These are phyloP conservation scores for Spodoptera picta DNA, from an alignment of 2,888 invertebrate genomes.

Conservation along the genomic window DNA sequence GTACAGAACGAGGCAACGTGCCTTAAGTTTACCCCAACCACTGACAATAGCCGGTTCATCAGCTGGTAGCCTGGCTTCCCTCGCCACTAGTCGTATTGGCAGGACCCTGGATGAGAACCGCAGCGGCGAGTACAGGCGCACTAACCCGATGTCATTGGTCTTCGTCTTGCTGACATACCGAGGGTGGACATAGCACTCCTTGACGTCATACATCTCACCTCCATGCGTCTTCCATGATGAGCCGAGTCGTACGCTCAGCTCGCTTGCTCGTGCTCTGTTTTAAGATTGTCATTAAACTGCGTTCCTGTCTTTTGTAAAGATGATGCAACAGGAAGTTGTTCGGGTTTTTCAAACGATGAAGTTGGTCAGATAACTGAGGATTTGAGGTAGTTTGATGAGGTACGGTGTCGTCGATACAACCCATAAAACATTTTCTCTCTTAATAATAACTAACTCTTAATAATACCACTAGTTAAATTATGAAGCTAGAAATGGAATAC, in stretches of 20 bases:
- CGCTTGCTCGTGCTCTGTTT: slow-evolving; percentile 72
- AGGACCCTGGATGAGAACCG: slow-evolving; percentile 77
- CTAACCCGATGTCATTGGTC: slow-evolving; percentile 83
- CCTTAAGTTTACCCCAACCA: slow-evolving; percentile 83
- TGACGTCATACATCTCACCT: slow-evolving; percentile 85
- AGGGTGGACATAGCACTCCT: slow-evolving; percentile 79
- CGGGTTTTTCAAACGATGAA: too few species aligned
- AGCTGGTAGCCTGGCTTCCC: slow-evolving; percentile 67
- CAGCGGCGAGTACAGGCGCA: slow-evolving; percentile 78
- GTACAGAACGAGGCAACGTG: slow-evolving; percentile 27
- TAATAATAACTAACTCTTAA: not conserved
- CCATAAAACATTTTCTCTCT: too few species aligned
- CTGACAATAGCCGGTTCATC: slow-evolving; percentile 78
- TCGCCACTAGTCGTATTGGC: slow-evolving; percentile 75
- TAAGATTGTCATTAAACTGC: too few species aligned
- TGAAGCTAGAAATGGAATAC: too few species aligned
- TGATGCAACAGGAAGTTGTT: too few species aligned
- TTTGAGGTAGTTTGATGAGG: too few species aligned
- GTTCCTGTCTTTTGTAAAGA: too few species aligned
- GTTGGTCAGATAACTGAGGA: too few species aligned
- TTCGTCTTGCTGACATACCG: slow-evolving; percentile 81
- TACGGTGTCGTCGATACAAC: too few species aligned
- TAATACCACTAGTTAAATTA: too few species aligned
- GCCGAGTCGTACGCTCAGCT: slow-evolving; percentile 83
- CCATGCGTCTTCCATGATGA: slow-evolving; percentile 85